Conservation (phyloP, 2,888 invertebrate genomes). For the Limenitis camilla region DNA sequence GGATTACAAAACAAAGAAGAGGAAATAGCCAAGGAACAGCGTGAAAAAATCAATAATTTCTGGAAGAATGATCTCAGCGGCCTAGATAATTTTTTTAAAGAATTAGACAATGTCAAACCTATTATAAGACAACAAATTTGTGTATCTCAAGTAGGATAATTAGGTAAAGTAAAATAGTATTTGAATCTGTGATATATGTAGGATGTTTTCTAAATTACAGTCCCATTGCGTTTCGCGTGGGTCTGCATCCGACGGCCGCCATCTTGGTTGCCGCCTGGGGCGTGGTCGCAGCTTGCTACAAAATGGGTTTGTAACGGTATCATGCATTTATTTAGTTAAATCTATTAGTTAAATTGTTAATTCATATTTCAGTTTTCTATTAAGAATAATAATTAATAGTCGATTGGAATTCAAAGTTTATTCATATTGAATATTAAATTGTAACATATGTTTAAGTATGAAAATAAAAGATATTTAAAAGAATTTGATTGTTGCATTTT, state of each 20-base stretch:
- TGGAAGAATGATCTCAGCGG: conserved; percentile 78
- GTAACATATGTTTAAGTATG: conserved; percentile 74
- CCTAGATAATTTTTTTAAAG: conserved; percentile 78
- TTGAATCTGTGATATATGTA: conserved; percentile 71
- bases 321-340: conserved; percentile 63
- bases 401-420: conserved; percentile 63
- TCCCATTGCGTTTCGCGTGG: conserved; percentile 75
- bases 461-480: conserved; percentile 55
- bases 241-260: conserved; percentile 72
- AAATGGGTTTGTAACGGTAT: conserved; percentile 76
- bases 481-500: conserved; percentile 45
- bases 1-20: conserved; percentile 64
- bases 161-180: conserved; percentile 56
- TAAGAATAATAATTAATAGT: conserved; percentile 45
- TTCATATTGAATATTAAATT: conserved; percentile 72
- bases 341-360: conserved; percentile 28
- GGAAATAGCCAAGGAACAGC: conserved; percentile 57
- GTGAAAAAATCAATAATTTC: conserved; percentile 63
- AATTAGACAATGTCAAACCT: conserved; percentile 76
- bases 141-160: conserved; percentile 29
- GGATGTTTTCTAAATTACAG: conserved; percentile 75
- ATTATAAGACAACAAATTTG: conserved; percentile 33
- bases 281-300: conserved; percentile 75
- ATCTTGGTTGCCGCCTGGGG: conserved; percentile 74
- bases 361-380: conserved; percentile 59